Percentiles rank a stretch among this genome's conserved stretches.
phyloP scores from a whole-genome alignment of 2,113 vertebrate genomes.

The Dasyornis broadbenti region DNA sequence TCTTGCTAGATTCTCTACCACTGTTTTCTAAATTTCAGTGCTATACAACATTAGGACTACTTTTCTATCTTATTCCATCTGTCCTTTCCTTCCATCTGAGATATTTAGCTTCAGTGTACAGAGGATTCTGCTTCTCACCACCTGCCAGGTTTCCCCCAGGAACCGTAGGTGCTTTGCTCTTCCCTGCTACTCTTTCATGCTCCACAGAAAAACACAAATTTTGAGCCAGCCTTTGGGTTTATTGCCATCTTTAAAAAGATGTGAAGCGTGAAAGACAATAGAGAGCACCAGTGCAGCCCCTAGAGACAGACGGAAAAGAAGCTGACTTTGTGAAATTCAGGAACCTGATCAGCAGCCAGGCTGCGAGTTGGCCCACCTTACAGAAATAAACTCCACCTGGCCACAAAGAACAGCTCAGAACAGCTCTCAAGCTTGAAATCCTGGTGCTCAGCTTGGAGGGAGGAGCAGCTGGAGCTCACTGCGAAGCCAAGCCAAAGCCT shows the following conservation, averaged over 20 bases:
- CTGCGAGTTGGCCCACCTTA: background rate
- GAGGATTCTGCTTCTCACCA: background rate
- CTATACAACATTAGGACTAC: background rate
- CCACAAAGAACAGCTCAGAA: background rate
- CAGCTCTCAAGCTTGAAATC: background rate
- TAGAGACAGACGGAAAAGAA: background rate
- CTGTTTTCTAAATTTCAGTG: background rate
- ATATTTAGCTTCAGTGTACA: background rate
- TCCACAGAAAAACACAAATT: background rate
- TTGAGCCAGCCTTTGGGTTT: background rate
- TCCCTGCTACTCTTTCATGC: background rate
- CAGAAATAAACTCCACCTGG: background rate
- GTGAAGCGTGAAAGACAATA: background rate
- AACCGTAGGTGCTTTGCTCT: background rate
- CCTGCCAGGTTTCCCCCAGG: background rate
- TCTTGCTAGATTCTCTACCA: background rate
- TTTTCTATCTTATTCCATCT: background rate
- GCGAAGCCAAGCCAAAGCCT: background rate
- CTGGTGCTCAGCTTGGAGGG: background rate
- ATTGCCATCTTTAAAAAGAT: background rate
- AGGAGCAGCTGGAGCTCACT: background rate
- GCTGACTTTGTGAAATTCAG: background rate
- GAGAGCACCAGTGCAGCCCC: background rate
- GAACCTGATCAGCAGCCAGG: background rate
- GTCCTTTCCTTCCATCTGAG: background rate